These are phyloP conservation scores for Ochlodes sylvanus DNA, from an alignment of 2,888 invertebrate genomes.

Conservation along the genomic window DNA sequence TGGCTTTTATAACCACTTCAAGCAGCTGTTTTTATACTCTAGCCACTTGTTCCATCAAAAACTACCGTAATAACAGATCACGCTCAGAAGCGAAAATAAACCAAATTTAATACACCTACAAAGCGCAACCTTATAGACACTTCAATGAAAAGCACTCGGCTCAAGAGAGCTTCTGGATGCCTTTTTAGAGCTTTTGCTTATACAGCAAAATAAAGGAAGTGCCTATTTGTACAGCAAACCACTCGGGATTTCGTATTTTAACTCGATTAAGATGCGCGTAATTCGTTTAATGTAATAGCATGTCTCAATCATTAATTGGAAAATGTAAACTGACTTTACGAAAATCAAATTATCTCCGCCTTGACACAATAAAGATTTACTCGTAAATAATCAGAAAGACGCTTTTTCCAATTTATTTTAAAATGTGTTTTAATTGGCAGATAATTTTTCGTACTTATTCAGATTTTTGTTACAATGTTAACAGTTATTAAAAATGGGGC, in stretches of 20 bases:
- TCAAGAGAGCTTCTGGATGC: slow-evolving; percentile 53
- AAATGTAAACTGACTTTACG: background rate
- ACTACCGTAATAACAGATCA: background rate
- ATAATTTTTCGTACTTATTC: no score
- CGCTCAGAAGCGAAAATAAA: slow-evolving; percentile 3
- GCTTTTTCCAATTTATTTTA: no score
- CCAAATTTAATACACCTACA: slow-evolving; percentile 34
- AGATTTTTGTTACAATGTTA: no score
- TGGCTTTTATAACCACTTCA: background rate
- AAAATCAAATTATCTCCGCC: background rate
- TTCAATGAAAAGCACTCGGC: slow-evolving; percentile 47
- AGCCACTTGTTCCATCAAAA: background rate
- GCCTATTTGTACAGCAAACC: slow-evolving; percentile 17
- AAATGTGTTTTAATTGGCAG: no score
- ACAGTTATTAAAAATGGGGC: no score
- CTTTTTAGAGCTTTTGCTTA: slow-evolving; percentile 33
- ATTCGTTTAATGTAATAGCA: background rate
- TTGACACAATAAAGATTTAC: no score
- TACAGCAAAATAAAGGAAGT: slow-evolving; percentile 26
- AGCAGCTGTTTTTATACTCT: background rate
- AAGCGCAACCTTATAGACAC: slow-evolving; percentile 42
- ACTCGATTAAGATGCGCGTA: background rate
- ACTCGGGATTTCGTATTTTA: slow-evolving; percentile 13
- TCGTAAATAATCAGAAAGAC: no score
- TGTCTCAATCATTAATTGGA: background rate